These are phyloP conservation scores for Ammodytes dubius DNA, from an alignment of 2,113 vertebrate genomes.

Conservation along the genomic window DNA sequence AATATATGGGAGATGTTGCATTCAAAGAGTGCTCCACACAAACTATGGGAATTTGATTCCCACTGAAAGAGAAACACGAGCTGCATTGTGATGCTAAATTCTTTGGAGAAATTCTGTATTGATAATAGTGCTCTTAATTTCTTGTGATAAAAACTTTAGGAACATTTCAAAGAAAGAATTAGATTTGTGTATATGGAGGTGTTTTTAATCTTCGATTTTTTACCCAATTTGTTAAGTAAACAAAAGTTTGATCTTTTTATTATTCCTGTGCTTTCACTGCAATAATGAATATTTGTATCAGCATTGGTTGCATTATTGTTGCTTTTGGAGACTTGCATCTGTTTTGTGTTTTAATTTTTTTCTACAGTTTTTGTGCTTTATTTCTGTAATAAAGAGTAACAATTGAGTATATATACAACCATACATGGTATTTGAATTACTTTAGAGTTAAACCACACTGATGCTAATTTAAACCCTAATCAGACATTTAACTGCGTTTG, in stretches of 20 bases:
- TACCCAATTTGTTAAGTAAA: constrained; percentile 82
- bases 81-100: constrained; percentile 61
- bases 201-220: constrained; percentile 83
- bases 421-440: constrained; percentile 25
- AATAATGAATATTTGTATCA: constrained; percentile 86
- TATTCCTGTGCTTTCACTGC: constrained; percentile 83
- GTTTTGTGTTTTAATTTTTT: constrained; percentile 82
- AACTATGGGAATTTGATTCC: constrained; percentile 29
- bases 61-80: constrained; percentile 39
- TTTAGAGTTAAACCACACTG: background rate
- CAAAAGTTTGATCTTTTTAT: constrained; percentile 76
- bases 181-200: constrained; percentile 76
- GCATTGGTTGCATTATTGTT: constrained; percentile 80
- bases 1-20: constrained; percentile 46
- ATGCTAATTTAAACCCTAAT: background rate
- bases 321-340: constrained; percentile 81
- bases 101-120: constrained; percentile 59
- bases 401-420: constrained; percentile 51
- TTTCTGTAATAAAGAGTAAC: constrained; percentile 86
- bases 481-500: background rate
- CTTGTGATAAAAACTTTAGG: constrained; percentile 57
- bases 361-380: constrained; percentile 84
- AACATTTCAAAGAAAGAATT: constrained; percentile 65
- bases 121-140: constrained; percentile 78
- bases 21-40: constrained; percentile 39